Evolutionary conservation across 2,888 invertebrate species (phyloP).

Genomic region (Atethmia centrago): DNA sequence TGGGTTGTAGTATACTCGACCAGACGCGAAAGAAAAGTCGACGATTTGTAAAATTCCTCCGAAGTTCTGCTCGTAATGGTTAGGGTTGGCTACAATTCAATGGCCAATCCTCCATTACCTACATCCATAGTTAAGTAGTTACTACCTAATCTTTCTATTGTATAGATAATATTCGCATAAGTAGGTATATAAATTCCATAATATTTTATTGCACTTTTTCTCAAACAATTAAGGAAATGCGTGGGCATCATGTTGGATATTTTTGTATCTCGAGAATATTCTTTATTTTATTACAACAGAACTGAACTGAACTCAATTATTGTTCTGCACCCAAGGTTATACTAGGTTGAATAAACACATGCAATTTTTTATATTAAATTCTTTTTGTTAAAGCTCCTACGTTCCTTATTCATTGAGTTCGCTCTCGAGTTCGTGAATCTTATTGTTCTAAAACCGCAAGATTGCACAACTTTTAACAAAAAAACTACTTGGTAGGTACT

Average conservation of each 20-base stretch:
- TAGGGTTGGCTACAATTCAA: constrained; percentile 31
- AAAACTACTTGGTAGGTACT: neutral
- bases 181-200: neutral
- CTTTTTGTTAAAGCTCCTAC: neutral
- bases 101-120: constrained; percentile 8
- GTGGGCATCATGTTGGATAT: neutral
- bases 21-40: constrained; percentile 33
- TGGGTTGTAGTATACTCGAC: constrained; percentile 29
- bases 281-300: neutral
- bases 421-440: neutral
- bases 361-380: neutral
- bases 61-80: neutral
- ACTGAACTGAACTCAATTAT: neutral
- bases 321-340: neutral
- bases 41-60: constrained; percentile 29
- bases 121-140: neutral
- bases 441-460: neutral
- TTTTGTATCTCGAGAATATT: neutral
- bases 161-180: constrained; percentile 5
- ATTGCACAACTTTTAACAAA: neutral
- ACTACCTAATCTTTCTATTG: neutral
- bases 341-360: neutral
- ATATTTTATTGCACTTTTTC: constrained; percentile 23
- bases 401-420: neutral
- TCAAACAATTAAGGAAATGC: constrained; percentile 14